Evolutionary conservation across 2,888 invertebrate genomes (phyloP).

Genomic region (Plusia festucae): DNA sequence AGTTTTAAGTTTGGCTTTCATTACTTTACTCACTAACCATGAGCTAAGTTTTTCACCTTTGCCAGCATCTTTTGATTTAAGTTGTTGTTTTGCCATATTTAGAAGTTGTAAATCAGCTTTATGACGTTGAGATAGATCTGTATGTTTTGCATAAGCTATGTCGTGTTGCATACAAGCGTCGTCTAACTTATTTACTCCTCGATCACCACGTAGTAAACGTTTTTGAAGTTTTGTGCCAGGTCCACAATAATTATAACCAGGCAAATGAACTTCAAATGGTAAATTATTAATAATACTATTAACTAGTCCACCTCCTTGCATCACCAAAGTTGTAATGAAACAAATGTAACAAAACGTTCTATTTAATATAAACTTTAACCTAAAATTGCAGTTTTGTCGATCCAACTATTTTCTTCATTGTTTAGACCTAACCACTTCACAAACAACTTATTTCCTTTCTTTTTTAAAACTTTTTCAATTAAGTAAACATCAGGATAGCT

Average conservation of each 20-base stretch:
- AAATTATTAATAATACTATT: constrained; percentile 25
- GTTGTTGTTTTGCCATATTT: constrained; percentile 3
- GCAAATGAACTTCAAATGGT: constrained; percentile 11
- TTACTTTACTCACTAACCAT: constrained; percentile 10
- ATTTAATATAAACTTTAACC: too few species aligned
- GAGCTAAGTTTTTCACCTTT: constrained; percentile 9
- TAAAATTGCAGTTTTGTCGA: constrained; percentile 18
- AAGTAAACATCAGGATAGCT: constrained; percentile 29
- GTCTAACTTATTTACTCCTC: neutral
- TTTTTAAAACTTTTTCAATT: constrained; percentile 31
- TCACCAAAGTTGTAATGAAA: neutral
- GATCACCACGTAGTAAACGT: neutral
- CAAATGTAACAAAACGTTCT: neutral
- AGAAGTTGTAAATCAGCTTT: constrained; percentile 10
- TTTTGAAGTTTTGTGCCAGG: constrained; percentile 3
- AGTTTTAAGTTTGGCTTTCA: constrained; percentile 19
- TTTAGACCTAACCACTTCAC: constrained; percentile 39
- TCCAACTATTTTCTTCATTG: constrained; percentile 34
- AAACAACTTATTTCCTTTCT: constrained; percentile 16
- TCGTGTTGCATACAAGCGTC: neutral
- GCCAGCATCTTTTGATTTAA: neutral
- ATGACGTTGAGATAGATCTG: neutral
- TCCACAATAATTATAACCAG: constrained; percentile 7
- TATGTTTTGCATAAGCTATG: neutral
- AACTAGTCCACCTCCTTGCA: constrained; percentile 18